Conservation (phyloP, 2,113 vertebrate species). For the Phyllopteryx taeniolatus region DNA sequence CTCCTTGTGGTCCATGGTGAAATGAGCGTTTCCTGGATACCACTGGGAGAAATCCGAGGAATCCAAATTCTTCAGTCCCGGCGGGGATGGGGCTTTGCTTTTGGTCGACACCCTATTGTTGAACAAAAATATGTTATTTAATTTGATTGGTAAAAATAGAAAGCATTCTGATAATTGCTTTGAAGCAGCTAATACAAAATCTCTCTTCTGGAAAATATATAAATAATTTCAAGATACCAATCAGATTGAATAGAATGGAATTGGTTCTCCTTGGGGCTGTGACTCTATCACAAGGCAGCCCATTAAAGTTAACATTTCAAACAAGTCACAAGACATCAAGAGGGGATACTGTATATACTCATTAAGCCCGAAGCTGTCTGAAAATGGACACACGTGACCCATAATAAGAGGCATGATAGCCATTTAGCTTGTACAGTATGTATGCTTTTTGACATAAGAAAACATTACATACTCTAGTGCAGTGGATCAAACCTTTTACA, state of each 20-base stretch:
- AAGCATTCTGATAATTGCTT: background rate
- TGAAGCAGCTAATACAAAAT: conserved; percentile 2
- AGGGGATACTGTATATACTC: conserved; percentile 51
- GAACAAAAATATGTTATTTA: conserved; percentile 21
- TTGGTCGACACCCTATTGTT: conserved; percentile 83
- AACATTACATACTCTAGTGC: conserved; percentile 3
- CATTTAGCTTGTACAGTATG: conserved; percentile 1
- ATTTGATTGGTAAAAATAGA: background rate
- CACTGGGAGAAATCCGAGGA: conserved; percentile 69
- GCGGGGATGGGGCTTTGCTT: conserved; percentile 87
- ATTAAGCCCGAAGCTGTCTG: conserved; percentile 38
- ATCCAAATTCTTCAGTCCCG: conserved; percentile 69
- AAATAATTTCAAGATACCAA: conserved; percentile 29
- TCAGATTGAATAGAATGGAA: conserved; percentile 41
- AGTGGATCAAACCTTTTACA: background rate
- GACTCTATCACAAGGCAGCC: conserved; percentile 44
- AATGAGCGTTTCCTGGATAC: conserved; percentile 59
- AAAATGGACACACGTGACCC: conserved; percentile 25
- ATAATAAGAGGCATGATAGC: conserved; percentile 4
- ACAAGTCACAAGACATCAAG: conserved; percentile 70
- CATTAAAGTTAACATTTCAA: conserved; percentile 57
- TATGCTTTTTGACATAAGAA: background rate
- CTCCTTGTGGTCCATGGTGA: conserved; percentile 87
- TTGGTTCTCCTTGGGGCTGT: conserved; percentile 46
- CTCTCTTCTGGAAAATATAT: conserved; percentile 16